Evolutionary conservation across 1,140 invertebrate genomes (phyloP).

Genomic region (Solenopsis invicta): DNA sequence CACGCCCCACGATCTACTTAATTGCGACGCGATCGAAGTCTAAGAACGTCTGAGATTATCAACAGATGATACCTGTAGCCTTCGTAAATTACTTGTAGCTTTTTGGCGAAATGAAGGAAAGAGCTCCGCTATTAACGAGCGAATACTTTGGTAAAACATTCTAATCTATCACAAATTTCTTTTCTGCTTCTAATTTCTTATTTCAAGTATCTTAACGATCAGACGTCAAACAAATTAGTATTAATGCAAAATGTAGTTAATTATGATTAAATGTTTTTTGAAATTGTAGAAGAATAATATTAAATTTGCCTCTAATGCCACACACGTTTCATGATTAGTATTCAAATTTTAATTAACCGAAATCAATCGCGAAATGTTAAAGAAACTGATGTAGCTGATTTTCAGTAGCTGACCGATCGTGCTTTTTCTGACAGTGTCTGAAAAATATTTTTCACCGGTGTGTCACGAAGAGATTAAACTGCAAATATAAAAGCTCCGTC

Average conservation of each 20-base stretch:
- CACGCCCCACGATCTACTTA: conserved; percentile 27
- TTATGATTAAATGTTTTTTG: neutral
- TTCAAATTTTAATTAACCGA: neutral
- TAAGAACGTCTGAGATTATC: neutral
- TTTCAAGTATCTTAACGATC: neutral
- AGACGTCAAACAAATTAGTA: conserved; percentile 6
- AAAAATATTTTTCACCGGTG: neutral
- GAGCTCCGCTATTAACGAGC: neutral
- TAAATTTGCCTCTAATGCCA: neutral
- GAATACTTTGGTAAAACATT: neutral
- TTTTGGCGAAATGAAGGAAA: neutral
- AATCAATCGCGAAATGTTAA: neutral
- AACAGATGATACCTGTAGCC: neutral
- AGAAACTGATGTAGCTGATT: neutral
- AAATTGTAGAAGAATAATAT: neutral
- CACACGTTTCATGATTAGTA: neutral
- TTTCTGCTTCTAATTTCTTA: conserved; percentile 12
- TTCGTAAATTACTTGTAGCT: neutral
- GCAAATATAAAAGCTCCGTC: conserved; percentile 15
- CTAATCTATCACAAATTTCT: neutral
- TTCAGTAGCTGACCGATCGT: neutral
- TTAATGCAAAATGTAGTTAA: conserved; percentile 5
- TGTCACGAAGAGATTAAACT: neutral
- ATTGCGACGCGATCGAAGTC: conserved; percentile 17
- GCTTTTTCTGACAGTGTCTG: neutral